Percentiles rank a stretch among this genome's conserved stretches.
These are phyloP conservation scores for Alces alces DNA, from an alignment of 2,113 vertebrate genomes.

Conservation along the genomic window DNA sequence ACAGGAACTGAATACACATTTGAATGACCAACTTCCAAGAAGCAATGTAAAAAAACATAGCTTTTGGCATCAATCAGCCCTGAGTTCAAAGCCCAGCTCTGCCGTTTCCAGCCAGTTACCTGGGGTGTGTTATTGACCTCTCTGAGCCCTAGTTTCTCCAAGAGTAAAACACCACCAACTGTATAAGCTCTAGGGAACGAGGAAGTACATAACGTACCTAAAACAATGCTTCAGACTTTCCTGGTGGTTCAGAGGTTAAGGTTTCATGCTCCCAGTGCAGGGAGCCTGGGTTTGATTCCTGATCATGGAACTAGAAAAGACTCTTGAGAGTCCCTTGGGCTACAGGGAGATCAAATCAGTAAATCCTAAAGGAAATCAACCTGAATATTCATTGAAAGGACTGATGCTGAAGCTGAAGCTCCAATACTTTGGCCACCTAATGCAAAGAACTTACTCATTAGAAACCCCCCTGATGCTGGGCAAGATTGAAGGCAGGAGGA, in stretches of 20 bases:
- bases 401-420: background rate
- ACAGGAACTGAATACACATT: background rate
- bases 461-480: background rate
- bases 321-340: background rate
- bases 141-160: background rate
- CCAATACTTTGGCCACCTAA: background rate
- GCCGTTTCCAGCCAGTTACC: background rate
- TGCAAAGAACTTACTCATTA: background rate
- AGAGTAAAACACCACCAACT: background rate
- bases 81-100: background rate
- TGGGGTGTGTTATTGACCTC: background rate
- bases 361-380: background rate
- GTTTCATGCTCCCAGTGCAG: background rate
- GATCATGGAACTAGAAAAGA: background rate
- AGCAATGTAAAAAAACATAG: background rate
- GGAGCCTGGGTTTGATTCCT: background rate
- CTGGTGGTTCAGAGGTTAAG: background rate
- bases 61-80: background rate
- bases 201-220: background rate
- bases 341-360: background rate
- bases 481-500: background rate
- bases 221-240: background rate
- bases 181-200: background rate
- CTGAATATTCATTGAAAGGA: background rate
- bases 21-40: background rate